A percentile compares a stretch with the other conserved stretches of the same genome.
Evolutionary conservation across 2,888 invertebrate species (phyloP).

Genomic region (Xylota segnis): DNA sequence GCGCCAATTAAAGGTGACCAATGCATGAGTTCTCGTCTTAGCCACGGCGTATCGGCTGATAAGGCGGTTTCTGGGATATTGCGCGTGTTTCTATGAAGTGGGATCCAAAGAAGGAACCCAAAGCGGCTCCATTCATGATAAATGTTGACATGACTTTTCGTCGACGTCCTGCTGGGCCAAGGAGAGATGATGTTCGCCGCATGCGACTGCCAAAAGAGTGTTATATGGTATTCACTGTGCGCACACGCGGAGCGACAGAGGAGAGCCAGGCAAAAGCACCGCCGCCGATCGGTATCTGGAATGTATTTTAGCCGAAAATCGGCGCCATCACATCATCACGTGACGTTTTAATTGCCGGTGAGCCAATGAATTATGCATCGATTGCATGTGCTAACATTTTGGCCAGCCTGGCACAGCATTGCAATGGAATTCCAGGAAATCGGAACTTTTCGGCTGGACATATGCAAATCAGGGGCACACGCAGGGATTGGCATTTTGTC

Average conservation of each 20-base stretch:
- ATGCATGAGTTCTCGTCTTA: slow-evolving; percentile 14
- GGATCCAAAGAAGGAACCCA: not conserved
- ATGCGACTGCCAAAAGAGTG: slow-evolving; percentile 64
- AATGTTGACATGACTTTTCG: slow-evolving; percentile 69
- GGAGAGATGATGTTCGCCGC: slow-evolving; percentile 35
- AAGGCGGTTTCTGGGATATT: not conserved
- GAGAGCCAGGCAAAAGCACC: slow-evolving; percentile 47
- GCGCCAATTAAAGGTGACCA: slow-evolving; percentile 17
- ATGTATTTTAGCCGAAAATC: slow-evolving; percentile 43
- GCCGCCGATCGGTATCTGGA: slow-evolving; percentile 53
- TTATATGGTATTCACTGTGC: slow-evolving; percentile 56
- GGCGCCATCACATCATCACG: slow-evolving; percentile 58
- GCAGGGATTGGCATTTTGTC: no score
- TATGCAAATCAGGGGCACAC: not conserved
- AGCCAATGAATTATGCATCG: slow-evolving; percentile 39
- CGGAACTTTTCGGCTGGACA: not conserved
- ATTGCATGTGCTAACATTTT: slow-evolving; percentile 25
- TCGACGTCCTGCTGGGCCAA: slow-evolving; percentile 57
- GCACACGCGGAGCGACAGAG: slow-evolving; percentile 28
- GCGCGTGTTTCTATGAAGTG: no score
- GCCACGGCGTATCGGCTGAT: not conserved
- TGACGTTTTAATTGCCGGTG: slow-evolving; percentile 67
- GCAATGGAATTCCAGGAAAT: slow-evolving; percentile 21
- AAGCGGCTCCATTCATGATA: slow-evolving; percentile 45
- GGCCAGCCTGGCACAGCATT: slow-evolving; percentile 3